phyloP scores from a whole-genome alignment of 2,797 vertebrate genomes.

The Gallinago stenura region DNA sequence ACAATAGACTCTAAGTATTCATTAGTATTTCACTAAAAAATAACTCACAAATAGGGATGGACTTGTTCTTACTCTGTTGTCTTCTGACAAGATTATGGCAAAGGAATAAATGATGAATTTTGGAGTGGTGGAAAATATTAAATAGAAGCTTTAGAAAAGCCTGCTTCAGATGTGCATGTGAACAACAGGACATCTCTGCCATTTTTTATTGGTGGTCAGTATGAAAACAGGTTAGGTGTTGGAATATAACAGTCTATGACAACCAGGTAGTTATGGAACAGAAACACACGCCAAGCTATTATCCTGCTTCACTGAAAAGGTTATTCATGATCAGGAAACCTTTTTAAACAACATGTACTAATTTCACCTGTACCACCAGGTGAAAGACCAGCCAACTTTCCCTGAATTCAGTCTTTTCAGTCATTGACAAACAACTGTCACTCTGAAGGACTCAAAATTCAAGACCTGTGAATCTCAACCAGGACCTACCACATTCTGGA shows the following conservation, averaged over 20 bases:
- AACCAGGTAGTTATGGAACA: not conserved
- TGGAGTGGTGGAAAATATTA: not conserved
- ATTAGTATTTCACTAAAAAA: not conserved
- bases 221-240: not conserved
- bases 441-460: not conserved
- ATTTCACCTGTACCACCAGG: not conserved
- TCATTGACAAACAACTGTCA: not conserved
- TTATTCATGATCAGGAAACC: not conserved
- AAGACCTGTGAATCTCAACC: not conserved
- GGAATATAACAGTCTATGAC: not conserved
- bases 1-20: not conserved
- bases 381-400: not conserved
- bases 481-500: not conserved
- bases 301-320: not conserved
- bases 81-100: not conserved
- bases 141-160: not conserved
- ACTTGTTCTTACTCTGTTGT: not conserved
- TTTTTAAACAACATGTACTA: not conserved
- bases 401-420: not conserved
- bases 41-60: not conserved
- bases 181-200: not conserved
- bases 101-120: not conserved
- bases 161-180: not conserved
- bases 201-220: not conserved
- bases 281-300: not conserved